A percentile compares a stretch with the other conserved stretches of the same genome.
Evolutionary conservation across 2,888 invertebrate species (phyloP).

Genomic region (Thymelicus acteon): DNA sequence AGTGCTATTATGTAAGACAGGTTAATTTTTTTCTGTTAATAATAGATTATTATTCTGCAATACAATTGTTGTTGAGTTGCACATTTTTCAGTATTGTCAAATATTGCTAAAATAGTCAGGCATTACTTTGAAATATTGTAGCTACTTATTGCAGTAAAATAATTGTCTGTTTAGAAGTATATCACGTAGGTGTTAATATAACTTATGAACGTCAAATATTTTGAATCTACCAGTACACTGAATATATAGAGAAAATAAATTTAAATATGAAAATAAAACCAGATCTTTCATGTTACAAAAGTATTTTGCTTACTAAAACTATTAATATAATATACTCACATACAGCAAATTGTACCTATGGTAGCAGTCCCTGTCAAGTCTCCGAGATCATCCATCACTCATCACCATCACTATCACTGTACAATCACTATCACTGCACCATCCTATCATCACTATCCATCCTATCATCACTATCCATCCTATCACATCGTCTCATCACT

Average conservation of each 20-base stretch:
- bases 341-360: background rate
- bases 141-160: no score
- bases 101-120: no score
- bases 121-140: no score
- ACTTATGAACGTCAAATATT: no score
- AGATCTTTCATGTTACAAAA: background rate
- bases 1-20: no score
- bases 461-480: no score
- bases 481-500: constrained; percentile 15
- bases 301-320: constrained; percentile 16
- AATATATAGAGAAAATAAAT: background rate
- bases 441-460: background rate
- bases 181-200: background rate
- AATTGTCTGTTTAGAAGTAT: no score
- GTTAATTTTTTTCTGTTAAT: no score
- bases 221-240: no score
- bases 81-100: no score
- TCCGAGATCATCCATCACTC: constrained; percentile 26
- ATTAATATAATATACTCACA: background rate
- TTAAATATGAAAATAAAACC: background rate
- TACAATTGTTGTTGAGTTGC: no score
- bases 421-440: background rate
- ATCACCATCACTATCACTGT: constrained; percentile 15
- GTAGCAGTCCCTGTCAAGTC: constrained; percentile 35
- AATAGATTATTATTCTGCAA: no score